Evolutionary conservation across 2,113 vertebrate genomes (phyloP).

Genomic region (Hystrix cristata): DNA sequence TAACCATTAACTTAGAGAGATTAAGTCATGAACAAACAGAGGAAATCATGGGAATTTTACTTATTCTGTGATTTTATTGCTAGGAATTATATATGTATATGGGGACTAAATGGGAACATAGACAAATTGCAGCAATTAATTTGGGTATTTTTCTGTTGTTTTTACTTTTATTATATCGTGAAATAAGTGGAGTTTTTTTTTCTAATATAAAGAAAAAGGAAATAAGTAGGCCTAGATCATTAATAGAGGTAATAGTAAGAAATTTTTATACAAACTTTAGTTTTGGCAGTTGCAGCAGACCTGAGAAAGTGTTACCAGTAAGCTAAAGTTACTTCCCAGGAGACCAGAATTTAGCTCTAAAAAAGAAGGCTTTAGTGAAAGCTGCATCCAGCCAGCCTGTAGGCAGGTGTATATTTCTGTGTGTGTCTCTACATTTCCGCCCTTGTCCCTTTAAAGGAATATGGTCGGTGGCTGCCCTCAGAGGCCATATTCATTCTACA

Average conservation of each 20-base stretch:
- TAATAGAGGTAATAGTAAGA: slow-evolving; percentile 34
- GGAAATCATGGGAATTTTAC: slow-evolving; percentile 37
- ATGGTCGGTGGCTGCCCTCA: background rate
- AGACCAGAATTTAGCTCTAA: slow-evolving; percentile 37
- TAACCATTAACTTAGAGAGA: background rate
- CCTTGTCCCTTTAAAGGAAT: background rate
- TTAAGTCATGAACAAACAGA: slow-evolving; percentile 24
- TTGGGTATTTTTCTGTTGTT: slow-evolving; percentile 27
- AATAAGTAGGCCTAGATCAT: slow-evolving; percentile 19
- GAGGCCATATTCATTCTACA: background rate
- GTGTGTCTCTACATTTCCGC: background rate
- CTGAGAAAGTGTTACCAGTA: background rate
- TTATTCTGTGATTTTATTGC: background rate
- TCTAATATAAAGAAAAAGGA: slow-evolving; percentile 44
- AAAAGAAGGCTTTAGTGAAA: background rate
- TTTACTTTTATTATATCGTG: background rate
- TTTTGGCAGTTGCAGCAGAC: background rate
- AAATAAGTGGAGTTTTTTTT: background rate
- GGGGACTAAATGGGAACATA: background rate
- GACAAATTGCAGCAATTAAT: slow-evolving; percentile 19
- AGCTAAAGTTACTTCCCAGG: slow-evolving; percentile 24
- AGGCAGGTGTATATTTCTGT: background rate
- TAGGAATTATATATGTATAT: slow-evolving; percentile 1
- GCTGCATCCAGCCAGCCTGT: background rate
- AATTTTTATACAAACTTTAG: background rate